Conservation (phyloP, 64 coral and sea anemone species). For the Dendronephthya gigantea region DNA sequence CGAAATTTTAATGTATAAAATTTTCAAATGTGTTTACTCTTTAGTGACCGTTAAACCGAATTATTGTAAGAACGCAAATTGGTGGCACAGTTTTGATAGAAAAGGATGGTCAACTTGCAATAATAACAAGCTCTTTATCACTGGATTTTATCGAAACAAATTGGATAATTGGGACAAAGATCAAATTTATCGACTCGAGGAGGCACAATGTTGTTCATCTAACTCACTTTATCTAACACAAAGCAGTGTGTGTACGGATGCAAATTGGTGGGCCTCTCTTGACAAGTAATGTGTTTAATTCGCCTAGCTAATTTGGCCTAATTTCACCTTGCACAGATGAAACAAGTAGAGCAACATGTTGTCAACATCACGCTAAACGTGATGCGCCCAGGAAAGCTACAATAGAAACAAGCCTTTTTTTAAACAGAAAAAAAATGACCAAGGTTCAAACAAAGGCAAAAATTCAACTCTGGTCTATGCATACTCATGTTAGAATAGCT, state of each 20-base stretch:
- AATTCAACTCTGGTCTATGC: too few relatives aligned
- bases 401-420: too few relatives aligned
- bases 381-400: too few relatives aligned
- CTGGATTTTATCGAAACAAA: not conserved
- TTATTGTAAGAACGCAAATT: not conserved
- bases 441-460: too few relatives aligned
- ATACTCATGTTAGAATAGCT: too few relatives aligned
- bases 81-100: not conserved
- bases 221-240: not conserved
- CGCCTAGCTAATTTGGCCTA: too few relatives aligned
- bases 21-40: too few relatives aligned
- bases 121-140: not conserved
- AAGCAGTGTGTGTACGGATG: not conserved
- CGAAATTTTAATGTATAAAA: too few relatives aligned
- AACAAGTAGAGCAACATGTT: too few relatives aligned
- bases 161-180: not conserved
- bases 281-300: not conserved
- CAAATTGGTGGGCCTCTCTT: not conserved
- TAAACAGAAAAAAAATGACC: too few relatives aligned
- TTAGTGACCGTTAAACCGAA: not conserved
- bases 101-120: slow-evolving; percentile 1
- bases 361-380: too few relatives aligned
- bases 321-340: too few relatives aligned
- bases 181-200: not conserved
- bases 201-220: not conserved